Conservation (phyloP, 2,797 vertebrate species). For the Pipistrellus nathusii region DNA sequence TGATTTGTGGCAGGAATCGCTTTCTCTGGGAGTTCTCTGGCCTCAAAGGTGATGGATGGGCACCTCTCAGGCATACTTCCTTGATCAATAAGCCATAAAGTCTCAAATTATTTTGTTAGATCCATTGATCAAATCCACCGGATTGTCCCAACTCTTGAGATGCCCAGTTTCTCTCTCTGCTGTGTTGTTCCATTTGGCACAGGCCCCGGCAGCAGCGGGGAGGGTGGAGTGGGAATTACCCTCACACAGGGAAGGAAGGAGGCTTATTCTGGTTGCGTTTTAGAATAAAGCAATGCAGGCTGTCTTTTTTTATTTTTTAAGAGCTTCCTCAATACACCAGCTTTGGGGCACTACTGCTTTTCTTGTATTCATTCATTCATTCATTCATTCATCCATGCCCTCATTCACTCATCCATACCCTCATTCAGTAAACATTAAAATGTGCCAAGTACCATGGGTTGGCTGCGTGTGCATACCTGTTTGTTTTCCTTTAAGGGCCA, state of each 20-base stretch:
- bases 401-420: background rate
- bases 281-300: background rate
- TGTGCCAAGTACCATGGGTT: background rate
- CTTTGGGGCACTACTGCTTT: background rate
- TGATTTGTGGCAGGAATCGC: constrained; percentile 62
- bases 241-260: background rate
- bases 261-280: background rate
- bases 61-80: constrained; percentile 78
- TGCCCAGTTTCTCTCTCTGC: background rate
- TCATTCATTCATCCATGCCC: background rate
- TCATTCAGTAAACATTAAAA: background rate
- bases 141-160: constrained; percentile 65
- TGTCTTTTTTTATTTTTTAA: background rate
- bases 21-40: constrained; percentile 78
- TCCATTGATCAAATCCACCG: constrained; percentile 76
- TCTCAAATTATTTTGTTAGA: constrained; percentile 84
- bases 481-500: background rate
- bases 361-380: background rate
- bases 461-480: background rate
- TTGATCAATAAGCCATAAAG: constrained; percentile 83
- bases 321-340: background rate
- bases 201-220: background rate
- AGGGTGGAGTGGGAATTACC: background rate
- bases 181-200: background rate
- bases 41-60: constrained; percentile 82